Evolutionary conservation across 2,888 invertebrate genomes (phyloP).

Genomic region (Hesperia comma): DNA sequence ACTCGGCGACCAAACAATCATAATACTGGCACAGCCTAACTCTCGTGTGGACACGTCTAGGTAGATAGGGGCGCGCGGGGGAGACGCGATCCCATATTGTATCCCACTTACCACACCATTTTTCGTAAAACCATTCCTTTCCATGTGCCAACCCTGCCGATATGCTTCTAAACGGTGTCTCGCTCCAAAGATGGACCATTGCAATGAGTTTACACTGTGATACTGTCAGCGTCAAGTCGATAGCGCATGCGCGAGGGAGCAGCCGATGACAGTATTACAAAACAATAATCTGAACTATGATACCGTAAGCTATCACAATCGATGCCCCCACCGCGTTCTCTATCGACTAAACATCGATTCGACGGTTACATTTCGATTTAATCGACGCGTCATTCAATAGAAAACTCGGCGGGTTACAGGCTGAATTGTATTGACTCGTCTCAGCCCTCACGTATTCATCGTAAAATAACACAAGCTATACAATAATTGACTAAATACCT

Average conservation of each 20-base stretch:
- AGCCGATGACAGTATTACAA: slow-evolving; percentile 19
- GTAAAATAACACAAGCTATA: slow-evolving; percentile 67
- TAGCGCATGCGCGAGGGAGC: slow-evolving; percentile 50
- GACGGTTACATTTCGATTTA: neutral
- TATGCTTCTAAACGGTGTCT: neutral
- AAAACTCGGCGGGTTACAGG: slow-evolving; percentile 44
- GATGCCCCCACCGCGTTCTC: slow-evolving; percentile 20
- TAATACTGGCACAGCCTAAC: slow-evolving; percentile 36
- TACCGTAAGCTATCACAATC: slow-evolving; percentile 60
- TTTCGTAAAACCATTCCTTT: too few relatives aligned
- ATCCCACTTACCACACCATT: too few relatives aligned
- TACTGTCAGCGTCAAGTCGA: slow-evolving; percentile 76
- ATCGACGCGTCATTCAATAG: slow-evolving; percentile 27
- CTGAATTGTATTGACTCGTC: slow-evolving; percentile 62
- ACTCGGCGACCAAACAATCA: slow-evolving; percentile 40
- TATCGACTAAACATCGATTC: slow-evolving; percentile 15
- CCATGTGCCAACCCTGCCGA: neutral
- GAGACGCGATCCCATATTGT: too few relatives aligned
- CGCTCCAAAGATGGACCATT: slow-evolving; percentile 38
- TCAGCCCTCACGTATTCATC: slow-evolving; percentile 59
- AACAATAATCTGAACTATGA: slow-evolving; percentile 38
- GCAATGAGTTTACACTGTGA: slow-evolving; percentile 52
- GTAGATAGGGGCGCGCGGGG: too few relatives aligned
- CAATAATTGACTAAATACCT: slow-evolving; percentile 83
- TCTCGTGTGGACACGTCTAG: neutral